Evolutionary conservation across 2,888 invertebrate species (phyloP), one percentile per base, ranked within the genome.

Genomic region (Lasioglossum morio): DNA sequence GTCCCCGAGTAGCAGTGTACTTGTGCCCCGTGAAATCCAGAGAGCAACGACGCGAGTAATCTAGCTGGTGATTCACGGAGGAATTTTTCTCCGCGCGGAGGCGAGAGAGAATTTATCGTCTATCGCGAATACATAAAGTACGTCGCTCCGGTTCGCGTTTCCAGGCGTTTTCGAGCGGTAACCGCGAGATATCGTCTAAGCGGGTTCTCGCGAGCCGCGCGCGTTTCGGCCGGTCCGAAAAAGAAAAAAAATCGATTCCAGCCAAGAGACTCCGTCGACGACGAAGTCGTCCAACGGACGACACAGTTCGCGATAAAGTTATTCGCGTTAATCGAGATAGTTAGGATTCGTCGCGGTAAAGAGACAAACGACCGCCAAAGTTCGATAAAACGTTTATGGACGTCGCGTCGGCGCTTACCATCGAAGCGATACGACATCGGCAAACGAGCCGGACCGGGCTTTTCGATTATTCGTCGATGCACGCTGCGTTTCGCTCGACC

Each of bases 11-110:
- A 74, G 82, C 87, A 79, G 81, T 82, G 81, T 82, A 80, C 88
- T 88, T 89, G 87, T 90, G 89, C 86, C 90, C 86, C 72, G 84
- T 79, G 85, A 91, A 89, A 91, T 88, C 88, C 84, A 81, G 85
- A 79, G 74, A 79, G 86, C 86, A 88, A 79, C 80, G 88, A 87
- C 80, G 90, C 84, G 87, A 90, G 84, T 85, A 86, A 90, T 91
- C 87, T 80, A 80, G 70, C 85, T 81, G 85, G 82, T 89, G 91
- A 91, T 89, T 91, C 91, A 91, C 90, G 74, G 73, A 85, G 85
- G 82, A 86, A 90, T 89, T 89, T 86, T 89, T 91, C 84, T 83
- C 75, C 30, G 69, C 48, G 74, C 77, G 63, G 70, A 81, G 70
- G 78, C 79, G 72, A 19, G 57, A 66, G 82, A 70, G 46, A 84